Evolutionary conservation across 1,140 invertebrate genomes (phyloP).

Genomic region (Zaprionus kolodkinae): DNA sequence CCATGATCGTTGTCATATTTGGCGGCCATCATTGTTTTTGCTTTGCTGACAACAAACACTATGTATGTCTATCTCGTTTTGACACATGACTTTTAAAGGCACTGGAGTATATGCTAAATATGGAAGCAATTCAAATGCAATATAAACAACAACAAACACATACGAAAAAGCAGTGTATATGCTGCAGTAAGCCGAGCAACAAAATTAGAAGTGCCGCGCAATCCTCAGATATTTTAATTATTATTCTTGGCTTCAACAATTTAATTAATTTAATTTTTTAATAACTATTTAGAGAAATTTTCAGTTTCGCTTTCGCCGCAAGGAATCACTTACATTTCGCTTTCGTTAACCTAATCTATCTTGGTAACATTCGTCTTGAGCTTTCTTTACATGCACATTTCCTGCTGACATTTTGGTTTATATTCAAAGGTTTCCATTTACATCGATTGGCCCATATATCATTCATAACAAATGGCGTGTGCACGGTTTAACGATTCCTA

Average conservation of each 20-base stretch:
- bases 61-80: background rate
- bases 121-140: too few species aligned
- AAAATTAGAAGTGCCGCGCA: too few species aligned
- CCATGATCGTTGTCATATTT: background rate
- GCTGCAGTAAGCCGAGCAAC: too few species aligned
- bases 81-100: too few species aligned
- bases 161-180: too few species aligned
- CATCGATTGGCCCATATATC: conserved; percentile 51
- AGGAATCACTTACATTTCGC: background rate
- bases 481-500: conserved; percentile 64
- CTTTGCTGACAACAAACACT: background rate
- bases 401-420: conserved; percentile 14
- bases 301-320: background rate
- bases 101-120: too few species aligned
- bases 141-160: background rate
- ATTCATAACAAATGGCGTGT: conserved; percentile 46
- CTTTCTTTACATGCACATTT: conserved; percentile 3
- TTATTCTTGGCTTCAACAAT: too few species aligned
- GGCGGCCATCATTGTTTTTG: background rate
- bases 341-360: conserved; percentile 2
- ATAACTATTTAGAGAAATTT: too few species aligned
- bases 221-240: too few species aligned
- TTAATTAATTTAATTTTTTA: too few species aligned
- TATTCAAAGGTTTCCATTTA: conserved; percentile 11
- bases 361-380: background rate